These are phyloP conservation scores for Tetrapedia diversipes DNA, from an alignment of 2,888 invertebrate genomes.

Conservation along the genomic window DNA sequence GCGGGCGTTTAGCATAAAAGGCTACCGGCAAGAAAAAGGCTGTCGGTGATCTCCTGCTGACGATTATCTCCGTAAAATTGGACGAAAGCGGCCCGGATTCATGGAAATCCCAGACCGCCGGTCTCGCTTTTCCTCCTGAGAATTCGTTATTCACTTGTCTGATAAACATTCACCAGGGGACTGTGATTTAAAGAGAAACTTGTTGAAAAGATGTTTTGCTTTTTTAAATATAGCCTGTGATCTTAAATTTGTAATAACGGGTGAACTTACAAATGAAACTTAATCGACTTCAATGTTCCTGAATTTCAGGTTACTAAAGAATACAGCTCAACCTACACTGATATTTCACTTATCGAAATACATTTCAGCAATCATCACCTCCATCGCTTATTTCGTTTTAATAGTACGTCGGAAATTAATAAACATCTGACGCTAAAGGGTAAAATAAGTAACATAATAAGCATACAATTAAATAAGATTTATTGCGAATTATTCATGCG, in stretches of 20 bases:
- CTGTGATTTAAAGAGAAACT: neutral
- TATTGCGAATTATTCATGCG: too few relatives aligned
- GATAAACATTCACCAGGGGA: conserved; percentile 6
- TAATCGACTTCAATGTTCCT: too few relatives aligned
- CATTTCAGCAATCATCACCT: too few relatives aligned
- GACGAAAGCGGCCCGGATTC: conserved; percentile 6
- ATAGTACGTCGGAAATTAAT: neutral
- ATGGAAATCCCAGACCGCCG: conserved; percentile 5
- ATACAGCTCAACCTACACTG: too few relatives aligned
- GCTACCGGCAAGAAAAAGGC: conserved; percentile 63
- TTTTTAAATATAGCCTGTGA: too few relatives aligned
- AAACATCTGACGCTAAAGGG: neutral
- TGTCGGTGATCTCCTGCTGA: conserved; percentile 5
- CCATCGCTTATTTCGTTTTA: too few relatives aligned
- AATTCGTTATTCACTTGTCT: neutral
- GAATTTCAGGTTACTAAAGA: too few relatives aligned
- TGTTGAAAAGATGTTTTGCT: neutral
- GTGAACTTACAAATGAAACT: too few relatives aligned
- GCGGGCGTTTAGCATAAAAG: conserved; percentile 81
- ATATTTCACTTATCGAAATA: too few relatives aligned
- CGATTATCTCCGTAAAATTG: conserved; percentile 24
- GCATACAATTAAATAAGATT: too few relatives aligned
- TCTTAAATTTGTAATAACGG: too few relatives aligned
- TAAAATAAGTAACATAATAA: too few relatives aligned
- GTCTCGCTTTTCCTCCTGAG: neutral